These are phyloP conservation scores for Lipotes vexillifer DNA, from an alignment of 2,113 vertebrate species.

Conservation along the genomic window DNA sequence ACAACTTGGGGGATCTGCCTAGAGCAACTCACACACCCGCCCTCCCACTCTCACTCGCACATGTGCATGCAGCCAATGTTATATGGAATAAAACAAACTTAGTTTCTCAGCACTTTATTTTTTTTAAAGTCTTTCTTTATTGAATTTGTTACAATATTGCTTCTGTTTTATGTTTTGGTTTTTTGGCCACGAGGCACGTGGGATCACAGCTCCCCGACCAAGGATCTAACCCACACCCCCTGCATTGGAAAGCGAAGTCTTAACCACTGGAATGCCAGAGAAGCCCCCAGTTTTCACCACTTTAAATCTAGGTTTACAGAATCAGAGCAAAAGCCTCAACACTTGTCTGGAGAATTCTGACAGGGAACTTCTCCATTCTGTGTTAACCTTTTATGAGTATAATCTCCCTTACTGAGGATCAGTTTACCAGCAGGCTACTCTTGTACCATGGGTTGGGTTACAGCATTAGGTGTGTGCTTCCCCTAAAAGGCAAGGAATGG, in stretches of 20 bases:
- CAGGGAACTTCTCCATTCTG: background rate
- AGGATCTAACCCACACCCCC: no score
- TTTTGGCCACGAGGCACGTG: no score
- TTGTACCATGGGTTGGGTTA: background rate
- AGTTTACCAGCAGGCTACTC: background rate
- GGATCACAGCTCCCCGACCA: no score
- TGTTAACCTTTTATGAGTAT: background rate
- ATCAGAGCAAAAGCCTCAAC: background rate
- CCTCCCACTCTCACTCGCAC: background rate
- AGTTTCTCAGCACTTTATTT: background rate
- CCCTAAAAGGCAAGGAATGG: background rate
- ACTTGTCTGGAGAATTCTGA: background rate
- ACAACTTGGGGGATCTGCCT: background rate
- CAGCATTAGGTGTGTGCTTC: background rate
- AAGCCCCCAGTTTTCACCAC: background rate
- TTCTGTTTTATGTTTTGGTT: no score
- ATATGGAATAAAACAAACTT: conserved; percentile 44
- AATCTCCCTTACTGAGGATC: background rate
- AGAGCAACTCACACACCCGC: background rate
- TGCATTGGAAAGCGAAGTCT: no score
- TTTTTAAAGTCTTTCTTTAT: no score
- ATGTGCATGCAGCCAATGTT: background rate
- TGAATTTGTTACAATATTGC: no score
- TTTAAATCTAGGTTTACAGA: background rate
- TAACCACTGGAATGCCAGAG: no score